phyloP scores from a whole-genome alignment of 2,797 vertebrate species.

The Ctenochaetus hawaiiensis region DNA sequence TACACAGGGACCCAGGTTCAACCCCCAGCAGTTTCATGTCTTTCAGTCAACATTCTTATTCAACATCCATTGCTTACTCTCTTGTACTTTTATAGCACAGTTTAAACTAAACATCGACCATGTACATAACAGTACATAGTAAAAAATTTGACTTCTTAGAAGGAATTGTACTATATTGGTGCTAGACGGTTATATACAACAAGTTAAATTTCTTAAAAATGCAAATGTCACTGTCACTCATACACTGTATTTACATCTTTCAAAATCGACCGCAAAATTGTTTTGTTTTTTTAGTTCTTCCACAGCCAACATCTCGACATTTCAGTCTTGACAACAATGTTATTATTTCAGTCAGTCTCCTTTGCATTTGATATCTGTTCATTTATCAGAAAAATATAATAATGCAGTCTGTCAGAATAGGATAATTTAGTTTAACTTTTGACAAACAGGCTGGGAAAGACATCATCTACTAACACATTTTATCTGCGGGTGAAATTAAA shows the following conservation, averaged over 20 bases:
- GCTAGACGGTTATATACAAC: no score
- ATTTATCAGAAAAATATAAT: constrained; percentile 17
- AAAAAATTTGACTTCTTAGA: no score
- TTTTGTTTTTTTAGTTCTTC: constrained; percentile 20
- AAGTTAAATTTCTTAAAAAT: no score
- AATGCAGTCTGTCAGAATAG: constrained; percentile 9
- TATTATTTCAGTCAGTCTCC: not conserved
- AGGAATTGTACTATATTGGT: no score
- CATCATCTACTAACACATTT: not conserved
- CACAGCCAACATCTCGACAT: not conserved
- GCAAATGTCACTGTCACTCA: not conserved
- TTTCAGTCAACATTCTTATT: no score
- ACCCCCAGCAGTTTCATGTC: no score
- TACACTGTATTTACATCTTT: constrained; percentile 7
- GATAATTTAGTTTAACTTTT: constrained; percentile 27
- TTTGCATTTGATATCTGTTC: constrained; percentile 12
- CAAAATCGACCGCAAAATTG: not conserved
- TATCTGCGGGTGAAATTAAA: not conserved
- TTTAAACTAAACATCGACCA: no score
- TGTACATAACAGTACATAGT: no score
- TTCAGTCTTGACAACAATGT: not conserved
- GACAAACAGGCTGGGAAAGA: not conserved
- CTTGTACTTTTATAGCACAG: no score
- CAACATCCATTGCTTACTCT: no score
- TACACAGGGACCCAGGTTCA: no score